phyloP scores from a whole-genome alignment of 2,797 vertebrate species.

The Sylvia borin region DNA sequence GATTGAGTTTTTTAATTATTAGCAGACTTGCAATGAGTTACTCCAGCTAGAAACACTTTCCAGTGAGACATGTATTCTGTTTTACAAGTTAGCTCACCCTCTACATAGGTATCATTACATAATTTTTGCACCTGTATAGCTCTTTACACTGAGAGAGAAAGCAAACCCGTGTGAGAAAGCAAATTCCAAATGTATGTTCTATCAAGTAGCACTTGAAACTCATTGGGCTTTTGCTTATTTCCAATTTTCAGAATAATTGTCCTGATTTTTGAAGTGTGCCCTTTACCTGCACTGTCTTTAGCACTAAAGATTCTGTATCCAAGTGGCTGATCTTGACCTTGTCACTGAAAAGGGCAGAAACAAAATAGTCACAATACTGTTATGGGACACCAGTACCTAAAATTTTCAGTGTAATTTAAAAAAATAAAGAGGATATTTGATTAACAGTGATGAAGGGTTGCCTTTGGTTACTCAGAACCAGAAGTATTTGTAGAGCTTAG shows the following conservation, averaged over 20 bases:
- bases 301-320: neutral
- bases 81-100: neutral
- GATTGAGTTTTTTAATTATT: neutral
- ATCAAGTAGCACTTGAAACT: neutral
- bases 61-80: neutral
- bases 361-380: neutral
- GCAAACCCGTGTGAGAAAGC: neutral
- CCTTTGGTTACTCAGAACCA: neutral
- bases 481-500: neutral
- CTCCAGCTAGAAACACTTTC: neutral
- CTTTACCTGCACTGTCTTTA: neutral
- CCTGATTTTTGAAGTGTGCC: neutral
- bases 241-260: neutral
- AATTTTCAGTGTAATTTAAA: neutral
- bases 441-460: neutral
- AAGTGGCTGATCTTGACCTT: neutral
- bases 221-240: neutral
- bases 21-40: neutral
- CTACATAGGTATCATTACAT: neutral
- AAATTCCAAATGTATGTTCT: neutral
- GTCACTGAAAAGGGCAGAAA: neutral
- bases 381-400: neutral
- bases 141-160: neutral
- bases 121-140: neutral
- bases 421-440: neutral